Conservation (phyloP, 2,797 vertebrate species). For the Adrianichthys oophorus region DNA sequence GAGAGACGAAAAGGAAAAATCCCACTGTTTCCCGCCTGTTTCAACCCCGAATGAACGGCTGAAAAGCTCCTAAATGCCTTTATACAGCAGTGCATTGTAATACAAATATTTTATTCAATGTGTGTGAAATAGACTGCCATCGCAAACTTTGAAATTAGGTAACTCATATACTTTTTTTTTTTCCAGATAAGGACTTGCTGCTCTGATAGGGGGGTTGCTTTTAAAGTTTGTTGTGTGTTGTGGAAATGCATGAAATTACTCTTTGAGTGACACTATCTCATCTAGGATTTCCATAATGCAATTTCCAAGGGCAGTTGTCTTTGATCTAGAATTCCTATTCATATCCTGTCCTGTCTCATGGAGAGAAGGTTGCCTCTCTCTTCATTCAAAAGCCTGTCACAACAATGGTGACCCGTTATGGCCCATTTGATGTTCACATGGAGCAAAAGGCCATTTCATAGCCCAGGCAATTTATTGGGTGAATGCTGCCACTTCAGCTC, state of each 20-base stretch:
- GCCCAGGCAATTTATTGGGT: constrained; percentile 32
- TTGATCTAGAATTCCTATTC: constrained; percentile 72
- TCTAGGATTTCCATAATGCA: constrained; percentile 77
- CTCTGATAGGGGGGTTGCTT: constrained; percentile 45
- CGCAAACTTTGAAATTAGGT: constrained; percentile 51
- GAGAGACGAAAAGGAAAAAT: constrained; percentile 44
- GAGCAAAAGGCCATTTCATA: constrained; percentile 10
- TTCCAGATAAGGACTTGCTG: constrained; percentile 46
- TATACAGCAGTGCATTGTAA: constrained; percentile 19
- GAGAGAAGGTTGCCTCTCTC: constrained; percentile 60
- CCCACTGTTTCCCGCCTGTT: constrained; percentile 34
- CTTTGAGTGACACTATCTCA: constrained; percentile 74
- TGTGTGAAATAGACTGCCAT: constrained; percentile 50
- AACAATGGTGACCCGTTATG: constrained; percentile 61
- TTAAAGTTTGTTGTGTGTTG: constrained; percentile 63
- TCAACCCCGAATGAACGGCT: constrained; percentile 23
- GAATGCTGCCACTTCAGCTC: constrained; percentile 27
- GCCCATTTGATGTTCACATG: constrained; percentile 34
- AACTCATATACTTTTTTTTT: constrained; percentile 33
- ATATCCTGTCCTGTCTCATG: constrained; percentile 70
- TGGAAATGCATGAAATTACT: constrained; percentile 65
- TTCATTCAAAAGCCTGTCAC: constrained; percentile 60
- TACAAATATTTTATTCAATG: constrained; percentile 46
- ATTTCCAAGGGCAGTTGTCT: constrained; percentile 77
- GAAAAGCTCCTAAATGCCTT: constrained; percentile 30